Evolutionary conservation across 2,113 vertebrate species (phyloP).

Genomic region (Oophaga pumilio): DNA sequence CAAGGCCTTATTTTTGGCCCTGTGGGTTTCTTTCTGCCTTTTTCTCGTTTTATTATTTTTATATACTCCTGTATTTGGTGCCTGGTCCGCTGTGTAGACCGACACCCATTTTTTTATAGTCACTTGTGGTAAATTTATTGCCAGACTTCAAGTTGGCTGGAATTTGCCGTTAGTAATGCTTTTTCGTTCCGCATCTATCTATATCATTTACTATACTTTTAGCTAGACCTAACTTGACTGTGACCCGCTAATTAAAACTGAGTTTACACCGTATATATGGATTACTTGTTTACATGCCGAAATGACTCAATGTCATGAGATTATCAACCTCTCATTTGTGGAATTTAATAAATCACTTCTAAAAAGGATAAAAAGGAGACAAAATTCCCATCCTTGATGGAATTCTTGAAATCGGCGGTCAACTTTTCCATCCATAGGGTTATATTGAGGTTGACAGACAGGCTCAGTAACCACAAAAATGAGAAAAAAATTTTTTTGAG

Average conservation of each 20-base stretch:
- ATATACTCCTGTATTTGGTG: neutral
- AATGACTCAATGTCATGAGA: neutral
- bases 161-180: neutral
- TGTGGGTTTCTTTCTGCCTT: neutral
- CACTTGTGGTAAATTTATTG: neutral
- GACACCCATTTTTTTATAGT: neutral
- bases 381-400: too few species aligned
- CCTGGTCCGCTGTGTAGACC: neutral
- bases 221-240: neutral
- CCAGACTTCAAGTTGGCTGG: neutral
- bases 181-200: neutral
- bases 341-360: neutral
- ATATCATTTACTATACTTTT: neutral
- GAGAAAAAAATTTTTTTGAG: too few species aligned
- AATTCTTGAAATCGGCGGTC: too few species aligned
- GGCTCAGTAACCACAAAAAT: too few species aligned
- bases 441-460: too few species aligned
- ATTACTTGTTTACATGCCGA: neutral
- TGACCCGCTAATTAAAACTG: neutral
- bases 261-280: neutral
- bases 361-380: too few species aligned
- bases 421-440: too few species aligned
- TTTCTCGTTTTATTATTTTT: neutral
- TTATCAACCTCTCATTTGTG: neutral
- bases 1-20: neutral